Percentiles rank a stretch among this genome's conserved stretches.
Conservation (phyloP, 2,113 vertebrate species). For the Halichoerus grypus region DNA sequence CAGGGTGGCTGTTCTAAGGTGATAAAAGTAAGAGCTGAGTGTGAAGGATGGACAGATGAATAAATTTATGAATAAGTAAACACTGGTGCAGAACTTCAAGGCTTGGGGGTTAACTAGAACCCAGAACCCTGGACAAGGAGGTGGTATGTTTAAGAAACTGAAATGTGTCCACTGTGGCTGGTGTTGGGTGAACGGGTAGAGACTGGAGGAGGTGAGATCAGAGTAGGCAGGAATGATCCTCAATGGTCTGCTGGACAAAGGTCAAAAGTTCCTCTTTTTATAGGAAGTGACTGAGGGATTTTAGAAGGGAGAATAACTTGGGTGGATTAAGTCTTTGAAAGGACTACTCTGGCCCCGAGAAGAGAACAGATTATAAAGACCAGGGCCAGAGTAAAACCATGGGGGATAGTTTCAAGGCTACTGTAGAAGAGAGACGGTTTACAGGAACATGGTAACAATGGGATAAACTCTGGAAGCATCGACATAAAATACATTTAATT, state of each 20-base stretch:
- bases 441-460: not conserved
- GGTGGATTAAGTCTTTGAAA: not conserved
- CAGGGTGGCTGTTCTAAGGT: not conserved
- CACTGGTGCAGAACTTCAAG: not conserved
- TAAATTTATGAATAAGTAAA: not conserved
- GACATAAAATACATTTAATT: not conserved
- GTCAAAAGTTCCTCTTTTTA: not conserved
- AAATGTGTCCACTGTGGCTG: not conserved
- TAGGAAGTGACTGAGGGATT: not conserved
- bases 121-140: not conserved
- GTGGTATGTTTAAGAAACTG: not conserved
- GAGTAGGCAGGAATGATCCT: not conserved
- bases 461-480: not conserved
- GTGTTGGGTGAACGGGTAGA: not conserved
- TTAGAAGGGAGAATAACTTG: not conserved
- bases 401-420: not conserved
- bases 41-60: not conserved
- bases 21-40: not conserved
- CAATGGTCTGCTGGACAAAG: fast-evolving
- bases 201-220: not conserved
- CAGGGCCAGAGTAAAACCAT: not conserved
- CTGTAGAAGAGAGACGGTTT: not conserved
- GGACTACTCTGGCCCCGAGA: not conserved
- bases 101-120: not conserved
- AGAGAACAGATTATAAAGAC: not conserved